These are phyloP conservation scores for Platerodrilus igneus DNA, from an alignment of 2,888 invertebrate species.

Conservation along the genomic window DNA sequence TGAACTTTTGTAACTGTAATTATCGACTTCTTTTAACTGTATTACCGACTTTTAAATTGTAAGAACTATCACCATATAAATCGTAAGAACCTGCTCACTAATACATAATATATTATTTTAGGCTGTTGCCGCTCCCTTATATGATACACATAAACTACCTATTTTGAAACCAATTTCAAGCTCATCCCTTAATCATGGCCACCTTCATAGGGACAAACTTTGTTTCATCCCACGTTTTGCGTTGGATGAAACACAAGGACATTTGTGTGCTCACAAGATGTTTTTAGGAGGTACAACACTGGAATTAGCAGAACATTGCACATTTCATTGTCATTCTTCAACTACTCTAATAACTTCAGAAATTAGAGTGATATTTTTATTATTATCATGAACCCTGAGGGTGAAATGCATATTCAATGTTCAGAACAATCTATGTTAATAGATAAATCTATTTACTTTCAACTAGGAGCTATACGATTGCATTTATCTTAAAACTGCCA, in stretches of 20 bases:
- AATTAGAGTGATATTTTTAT: too few relatives aligned
- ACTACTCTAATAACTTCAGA: neutral
- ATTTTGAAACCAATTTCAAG: neutral
- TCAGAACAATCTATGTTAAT: too few relatives aligned
- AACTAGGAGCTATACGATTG: too few relatives aligned
- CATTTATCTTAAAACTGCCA: too few relatives aligned
- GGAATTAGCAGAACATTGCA: neutral
- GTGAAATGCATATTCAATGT: too few relatives aligned
- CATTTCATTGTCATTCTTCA: neutral
- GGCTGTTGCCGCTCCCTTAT: neutral
- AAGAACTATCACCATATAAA: too few relatives aligned
- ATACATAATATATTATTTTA: neutral
- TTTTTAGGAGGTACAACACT: neutral
- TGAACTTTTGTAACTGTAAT: too few relatives aligned
- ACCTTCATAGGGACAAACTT: neutral
- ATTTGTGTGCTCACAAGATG: neutral
- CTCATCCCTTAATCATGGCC: too few relatives aligned
- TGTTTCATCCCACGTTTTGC: neutral
- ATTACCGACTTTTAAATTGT: too few relatives aligned
- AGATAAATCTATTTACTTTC: too few relatives aligned
- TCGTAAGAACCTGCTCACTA: neutral
- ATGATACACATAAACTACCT: neutral
- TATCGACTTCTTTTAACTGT: too few relatives aligned
- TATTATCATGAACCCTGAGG: too few relatives aligned
- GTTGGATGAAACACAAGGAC: neutral